Conservation (phyloP, 1,140 invertebrate genomes). For the Cepaea nemoralis region DNA sequence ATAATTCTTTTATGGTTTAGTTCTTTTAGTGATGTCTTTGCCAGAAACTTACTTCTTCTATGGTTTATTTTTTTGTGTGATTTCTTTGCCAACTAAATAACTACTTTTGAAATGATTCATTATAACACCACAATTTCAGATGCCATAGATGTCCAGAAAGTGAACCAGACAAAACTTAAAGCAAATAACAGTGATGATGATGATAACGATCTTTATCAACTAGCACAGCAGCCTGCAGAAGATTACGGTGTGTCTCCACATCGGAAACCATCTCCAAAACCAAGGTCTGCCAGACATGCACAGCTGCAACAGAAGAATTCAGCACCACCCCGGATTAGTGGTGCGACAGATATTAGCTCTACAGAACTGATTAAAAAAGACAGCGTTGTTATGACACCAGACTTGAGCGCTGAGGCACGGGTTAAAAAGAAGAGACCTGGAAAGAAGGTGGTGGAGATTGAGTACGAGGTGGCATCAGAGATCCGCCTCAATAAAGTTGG, state of each 20-base stretch:
- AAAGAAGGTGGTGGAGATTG: slow-evolving; percentile 39
- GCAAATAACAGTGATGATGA: not conserved
- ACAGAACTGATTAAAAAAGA: not conserved
- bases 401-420: not conserved
- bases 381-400: not conserved
- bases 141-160: slow-evolving; percentile 2
- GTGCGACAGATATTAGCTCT: not conserved
- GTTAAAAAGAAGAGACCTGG: not conserved
- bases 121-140: slow-evolving; percentile 10
- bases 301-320: not conserved
- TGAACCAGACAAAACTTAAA: not conserved
- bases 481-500: slow-evolving; percentile 9
- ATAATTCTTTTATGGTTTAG: too few species aligned
- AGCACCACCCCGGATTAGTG: not conserved
- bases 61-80: too few species aligned
- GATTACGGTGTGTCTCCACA: not conserved
- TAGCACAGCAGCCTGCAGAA: slow-evolving; percentile 12
- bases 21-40: too few species aligned
- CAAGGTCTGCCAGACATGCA: slow-evolving; percentile 12
- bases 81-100: too few species aligned
- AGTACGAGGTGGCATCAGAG: slow-evolving; percentile 31
- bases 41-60: too few species aligned
- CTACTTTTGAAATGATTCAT: not conserved
- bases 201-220: slow-evolving; percentile 21
- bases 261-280: slow-evolving; percentile 36